Base-by-base conservation (phyloP, 2,888 invertebrate species). In the Brachyptera risi region DNA sequence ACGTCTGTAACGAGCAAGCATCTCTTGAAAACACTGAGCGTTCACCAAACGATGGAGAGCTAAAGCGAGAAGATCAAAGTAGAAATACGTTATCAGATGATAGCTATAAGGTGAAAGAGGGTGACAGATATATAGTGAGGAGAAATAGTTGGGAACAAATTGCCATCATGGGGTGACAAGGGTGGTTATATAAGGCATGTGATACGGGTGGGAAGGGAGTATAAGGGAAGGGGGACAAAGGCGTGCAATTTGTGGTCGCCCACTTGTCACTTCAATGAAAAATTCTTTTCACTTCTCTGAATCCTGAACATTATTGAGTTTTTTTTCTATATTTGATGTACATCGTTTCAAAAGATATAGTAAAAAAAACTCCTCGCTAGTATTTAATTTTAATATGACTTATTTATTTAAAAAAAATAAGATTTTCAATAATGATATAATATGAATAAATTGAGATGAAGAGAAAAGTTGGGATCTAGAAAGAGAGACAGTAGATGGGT, bases 191-290 rank as follows among this genome's bases (percentile, higher is more conserved):
- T n/a, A n/a, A n/a, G n/a, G n/a, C n/a, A n/a, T n/a, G n/a, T n/a
- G 44, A 40, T 40, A 4, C n/a, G 21, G 44, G 21, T 44, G 21
- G 11, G 21, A 44, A n/a, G 19, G 37, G 47, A 21, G 23, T 24
- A 23, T 47, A 21, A 24, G 23, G 47, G 19, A 24, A n/a, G n/a
- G 7, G 47, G 19, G 24, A 47, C 19, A 54, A 54, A 37, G 54
- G n/a, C 37, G 3, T 13, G 54, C 54, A 54, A 54, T 54, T 54
- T 54, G 54, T 19, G 54, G 54, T 54, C 54, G 54, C 37, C 37
- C 37, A 24, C 13, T 4, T 5, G 47, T 21, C 47, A 23, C 47
- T n/a, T n/a, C n/a, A n/a, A n/a, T 31, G 31, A 31, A 31, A 31
- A 11, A 31, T 5, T 31, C 11, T 11, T 7, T 31, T 5, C 31